Percentiles rank a stretch among this genome's conserved stretches.
Conservation (phyloP, 2,888 invertebrate species). For the Volucella inflata region DNA sequence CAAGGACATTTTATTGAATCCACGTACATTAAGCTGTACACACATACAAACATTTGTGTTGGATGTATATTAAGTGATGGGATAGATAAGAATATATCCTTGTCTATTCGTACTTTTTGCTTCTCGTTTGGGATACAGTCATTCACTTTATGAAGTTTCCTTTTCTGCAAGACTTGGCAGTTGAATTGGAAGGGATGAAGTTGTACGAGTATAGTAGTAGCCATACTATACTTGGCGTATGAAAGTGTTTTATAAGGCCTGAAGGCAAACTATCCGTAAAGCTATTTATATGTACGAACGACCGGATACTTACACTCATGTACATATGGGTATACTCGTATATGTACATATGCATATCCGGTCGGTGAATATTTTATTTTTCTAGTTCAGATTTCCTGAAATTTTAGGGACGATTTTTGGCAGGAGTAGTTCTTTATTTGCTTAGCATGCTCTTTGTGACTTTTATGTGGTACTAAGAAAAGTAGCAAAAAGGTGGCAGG, state of each 20-base stretch:
- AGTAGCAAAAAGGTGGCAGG: too few species aligned
- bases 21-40: conserved; percentile 38
- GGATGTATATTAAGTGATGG: conserved; percentile 17
- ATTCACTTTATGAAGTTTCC: conserved; percentile 66
- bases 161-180: background rate
- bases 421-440: too few species aligned
- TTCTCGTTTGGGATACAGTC: conserved; percentile 57
- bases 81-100: conserved; percentile 48
- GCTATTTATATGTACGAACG: too few species aligned
- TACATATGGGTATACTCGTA: too few species aligned
- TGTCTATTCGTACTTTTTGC: conserved; percentile 23
- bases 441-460: too few species aligned
- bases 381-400: too few species aligned
- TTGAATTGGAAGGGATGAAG: conserved; percentile 2
- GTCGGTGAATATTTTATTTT: too few species aligned
- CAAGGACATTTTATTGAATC: conserved; percentile 73
- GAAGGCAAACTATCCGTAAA: conserved; percentile 40
- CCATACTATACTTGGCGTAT: conserved; percentile 37
- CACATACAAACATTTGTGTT: background rate
- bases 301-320: too few species aligned
- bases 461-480: too few species aligned
- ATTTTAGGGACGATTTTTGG: too few species aligned
- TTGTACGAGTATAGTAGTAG: too few species aligned
- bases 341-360: too few species aligned
- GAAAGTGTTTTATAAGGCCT: conserved; percentile 56